Evolutionary conservation across 2,113 vertebrate species (phyloP).

Genomic region (Poeciliopsis occidentalis): DNA sequence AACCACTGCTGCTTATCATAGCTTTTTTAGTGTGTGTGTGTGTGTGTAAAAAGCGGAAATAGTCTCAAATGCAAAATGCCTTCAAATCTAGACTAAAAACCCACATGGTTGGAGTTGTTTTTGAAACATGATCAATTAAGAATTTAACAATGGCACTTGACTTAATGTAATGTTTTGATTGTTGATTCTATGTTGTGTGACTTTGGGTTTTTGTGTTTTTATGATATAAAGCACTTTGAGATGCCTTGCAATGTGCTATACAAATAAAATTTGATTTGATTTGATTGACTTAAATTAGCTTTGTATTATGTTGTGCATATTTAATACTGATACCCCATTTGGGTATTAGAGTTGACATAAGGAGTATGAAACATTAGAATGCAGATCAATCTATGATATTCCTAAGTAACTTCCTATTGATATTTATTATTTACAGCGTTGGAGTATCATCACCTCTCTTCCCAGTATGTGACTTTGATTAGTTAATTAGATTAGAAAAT

Average conservation of each 20-base stretch:
- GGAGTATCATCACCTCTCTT: neutral
- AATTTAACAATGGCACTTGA: too few species aligned
- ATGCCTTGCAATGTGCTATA: too few species aligned
- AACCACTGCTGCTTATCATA: neutral
- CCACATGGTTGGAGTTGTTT: too few species aligned
- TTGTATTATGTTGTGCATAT: neutral
- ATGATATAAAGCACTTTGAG: too few species aligned
- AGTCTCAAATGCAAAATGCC: neutral
- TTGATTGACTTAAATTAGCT: neutral
- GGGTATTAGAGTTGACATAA: neutral
- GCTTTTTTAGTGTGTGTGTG: neutral
- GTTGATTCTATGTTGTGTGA: too few species aligned
- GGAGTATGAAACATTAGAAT: neutral
- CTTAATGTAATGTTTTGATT: too few species aligned
- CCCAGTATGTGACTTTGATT: neutral
- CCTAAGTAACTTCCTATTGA: neutral
- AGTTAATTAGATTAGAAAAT: neutral
- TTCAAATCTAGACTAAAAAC: too few species aligned
- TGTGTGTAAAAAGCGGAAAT: neutral
- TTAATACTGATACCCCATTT: neutral
- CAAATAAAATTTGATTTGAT: too few species aligned
- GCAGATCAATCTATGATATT: neutral
- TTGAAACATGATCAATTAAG: too few species aligned
- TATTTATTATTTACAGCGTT: neutral
- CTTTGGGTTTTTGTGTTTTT: too few species aligned